Base-by-base conservation (phyloP, 1,140 invertebrate species). In the Hyposmocoma kahamanoa region DNA sequence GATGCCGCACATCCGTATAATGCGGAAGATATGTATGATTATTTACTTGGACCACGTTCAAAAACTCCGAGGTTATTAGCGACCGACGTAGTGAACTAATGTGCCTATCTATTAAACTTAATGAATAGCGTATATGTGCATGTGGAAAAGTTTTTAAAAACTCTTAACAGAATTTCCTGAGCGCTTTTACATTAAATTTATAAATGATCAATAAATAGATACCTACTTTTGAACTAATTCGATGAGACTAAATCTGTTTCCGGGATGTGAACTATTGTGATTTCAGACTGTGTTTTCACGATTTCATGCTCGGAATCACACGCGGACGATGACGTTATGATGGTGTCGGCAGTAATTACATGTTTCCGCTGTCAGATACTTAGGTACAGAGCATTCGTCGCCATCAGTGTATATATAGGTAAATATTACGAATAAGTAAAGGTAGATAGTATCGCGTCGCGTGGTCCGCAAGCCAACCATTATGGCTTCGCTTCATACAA, bases 401-500 rank as follows among this genome's bases (percentile, higher is more conserved):
- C 58, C 48, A 54, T 65, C 62, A 64, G 65, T 72, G 72, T 65
- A 41, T 71, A 71, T 58, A 68, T 61, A 69, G 56, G 63, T 54
- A 71, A 34, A 47, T 21, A 54, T 53, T 34, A 39, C 38, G 18
- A 22, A 60, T 63, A n/a, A n/a, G 67, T 62, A 65, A 59, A 63
- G 47, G 47, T 48, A 62, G 69, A 70, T 69, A 50, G 53, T 45
- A 67, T 62, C 65, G 60, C 67, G 32, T 36, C 32, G 32, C 32
- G 32, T 63, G 42, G 56, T 42, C 53, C 50, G 61, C 38, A 59
- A 66, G 55, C 62, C 55, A n/a, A 64, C 62, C 58, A 71, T 67
- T 83, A 80, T 74, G 76, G 76, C 76, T 83, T 80, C 78, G 53
- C 64, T 64, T 67, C 70, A 70, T 65, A 72, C 67, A 75, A 74